These are phyloP conservation scores for Danio choprae DNA, from an alignment of 2,797 vertebrate species.

Conservation along the genomic window DNA sequence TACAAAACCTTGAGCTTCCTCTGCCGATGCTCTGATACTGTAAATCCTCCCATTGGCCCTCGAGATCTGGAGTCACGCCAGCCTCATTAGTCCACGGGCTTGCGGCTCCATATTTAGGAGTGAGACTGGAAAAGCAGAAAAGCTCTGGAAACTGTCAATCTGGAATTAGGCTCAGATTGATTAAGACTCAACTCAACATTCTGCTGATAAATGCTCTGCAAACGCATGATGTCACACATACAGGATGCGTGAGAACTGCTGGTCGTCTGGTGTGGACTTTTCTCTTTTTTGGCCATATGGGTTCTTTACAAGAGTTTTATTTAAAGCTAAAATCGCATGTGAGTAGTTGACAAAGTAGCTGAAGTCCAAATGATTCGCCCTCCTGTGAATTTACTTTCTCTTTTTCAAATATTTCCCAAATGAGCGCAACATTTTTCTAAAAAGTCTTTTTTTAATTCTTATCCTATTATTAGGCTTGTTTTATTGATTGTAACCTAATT, in stretches of 20 bases:
- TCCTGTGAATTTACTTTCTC: no score
- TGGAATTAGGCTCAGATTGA: conserved; percentile 51
- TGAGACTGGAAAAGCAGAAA: conserved; percentile 31
- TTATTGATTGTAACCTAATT: no score
- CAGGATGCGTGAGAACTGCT: conserved; percentile 44
- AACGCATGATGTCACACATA: conserved; percentile 58
- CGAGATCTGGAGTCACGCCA: conserved; percentile 50
- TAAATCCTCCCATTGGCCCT: conserved; percentile 51
- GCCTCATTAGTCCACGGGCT: conserved; percentile 55
- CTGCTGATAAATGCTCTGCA: conserved; percentile 54
- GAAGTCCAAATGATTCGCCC: no score
- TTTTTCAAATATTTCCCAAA: no score
- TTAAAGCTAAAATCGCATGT: neutral
- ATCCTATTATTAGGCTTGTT: no score
- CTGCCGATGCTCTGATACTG: conserved; percentile 55
- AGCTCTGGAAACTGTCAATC: conserved; percentile 58
- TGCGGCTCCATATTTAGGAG: conserved; percentile 60
- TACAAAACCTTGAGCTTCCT: conserved; percentile 52
- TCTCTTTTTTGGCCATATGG: conserved; percentile 22
- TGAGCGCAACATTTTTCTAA: no score
- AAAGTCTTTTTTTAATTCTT: no score
- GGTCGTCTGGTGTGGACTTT: conserved; percentile 20
- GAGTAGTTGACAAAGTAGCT: no score
- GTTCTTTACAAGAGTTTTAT: conserved; percentile 5
- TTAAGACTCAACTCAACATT: conserved; percentile 53